phyloP scores from a whole-genome alignment of 2,797 vertebrate genomes.

The Megalops cyprinoides region DNA sequence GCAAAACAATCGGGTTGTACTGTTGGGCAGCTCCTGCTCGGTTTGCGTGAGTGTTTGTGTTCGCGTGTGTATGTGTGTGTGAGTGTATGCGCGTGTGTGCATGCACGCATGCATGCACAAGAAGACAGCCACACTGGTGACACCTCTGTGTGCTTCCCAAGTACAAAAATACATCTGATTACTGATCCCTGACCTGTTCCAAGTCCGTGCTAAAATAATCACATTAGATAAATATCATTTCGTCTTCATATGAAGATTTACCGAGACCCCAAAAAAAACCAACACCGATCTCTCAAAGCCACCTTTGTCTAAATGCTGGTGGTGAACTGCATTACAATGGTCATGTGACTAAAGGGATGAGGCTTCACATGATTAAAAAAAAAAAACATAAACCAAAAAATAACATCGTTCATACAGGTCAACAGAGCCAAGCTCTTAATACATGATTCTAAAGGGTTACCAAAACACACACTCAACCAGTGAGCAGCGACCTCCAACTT shows the following conservation, averaged over 20 bases:
- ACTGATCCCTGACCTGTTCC: neutral
- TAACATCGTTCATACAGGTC: conserved; percentile 2
- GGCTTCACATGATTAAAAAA: conserved; percentile 14
- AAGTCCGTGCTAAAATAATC: conserved; percentile 2
- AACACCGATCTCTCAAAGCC: conserved; percentile 5
- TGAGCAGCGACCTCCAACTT: conserved; percentile 13
- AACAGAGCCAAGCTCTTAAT: conserved; percentile 10
- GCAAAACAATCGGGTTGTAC: conserved; percentile 11
- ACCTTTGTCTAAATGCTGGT: neutral
- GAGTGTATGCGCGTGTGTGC: conserved; percentile 37
- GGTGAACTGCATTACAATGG: conserved; percentile 12
- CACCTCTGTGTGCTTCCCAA: conserved; percentile 48
- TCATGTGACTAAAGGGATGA: conserved; percentile 4
- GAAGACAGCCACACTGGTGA: conserved; percentile 49
- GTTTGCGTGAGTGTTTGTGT: neutral
- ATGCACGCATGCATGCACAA: conserved; percentile 36
- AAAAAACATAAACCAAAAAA: neutral
- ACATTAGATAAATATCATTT: neutral
- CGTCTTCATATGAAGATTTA: neutral
- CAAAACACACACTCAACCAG: conserved; percentile 17
- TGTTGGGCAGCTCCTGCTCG: neutral
- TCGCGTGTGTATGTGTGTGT: conserved; percentile 16
- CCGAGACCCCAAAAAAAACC: conserved; percentile 5
- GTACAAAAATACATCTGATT: conserved; percentile 65
- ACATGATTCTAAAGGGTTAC: neutral